Percentiles rank a stretch among this genome's conserved stretches.
Conservation (phyloP, 2,888 invertebrate species). For the Pseudoips prasinana region DNA sequence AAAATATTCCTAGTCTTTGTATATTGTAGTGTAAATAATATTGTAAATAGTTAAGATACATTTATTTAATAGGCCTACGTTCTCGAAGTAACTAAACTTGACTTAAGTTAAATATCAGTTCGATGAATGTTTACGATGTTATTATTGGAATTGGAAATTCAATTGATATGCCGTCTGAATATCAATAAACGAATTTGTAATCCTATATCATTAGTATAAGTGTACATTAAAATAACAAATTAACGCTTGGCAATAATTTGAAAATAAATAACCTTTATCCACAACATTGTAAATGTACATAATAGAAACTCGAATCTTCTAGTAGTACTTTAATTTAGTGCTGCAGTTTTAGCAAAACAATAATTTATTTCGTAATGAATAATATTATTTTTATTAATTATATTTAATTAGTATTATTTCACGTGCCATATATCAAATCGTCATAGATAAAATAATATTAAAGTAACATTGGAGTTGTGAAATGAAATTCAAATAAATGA, state of each 20-base stretch:
- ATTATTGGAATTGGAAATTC: conserved; percentile 71
- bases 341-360: conserved; percentile 13
- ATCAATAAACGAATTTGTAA: conserved; percentile 79
- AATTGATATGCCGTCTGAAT: conserved; percentile 74
- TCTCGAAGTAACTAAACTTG: conserved; percentile 30
- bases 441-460: conserved; percentile 53
- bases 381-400: conserved; percentile 26
- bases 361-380: conserved; percentile 23
- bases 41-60: conserved; percentile 49
- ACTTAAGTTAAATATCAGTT: conserved; percentile 51
- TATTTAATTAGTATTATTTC: conserved; percentile 53
- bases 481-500: conserved; percentile 67
- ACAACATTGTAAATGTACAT: conserved; percentile 30
- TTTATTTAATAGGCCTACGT: conserved; percentile 31
- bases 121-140: conserved; percentile 58
- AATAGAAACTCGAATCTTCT: conserved; percentile 16
- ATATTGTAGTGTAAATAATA: conserved; percentile 60
- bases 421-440: conserved; percentile 69
- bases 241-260: conserved; percentile 78
- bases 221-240: conserved; percentile 49
- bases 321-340: conserved; percentile 21
- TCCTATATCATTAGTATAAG: conserved; percentile 75
- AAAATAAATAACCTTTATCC: conserved; percentile 36
- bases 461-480: conserved; percentile 77
- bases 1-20: conserved; percentile 72